Percentiles rank a stretch among this genome's conserved stretches.
These are phyloP conservation scores for Urechis unicinctus DNA, from an alignment of 2,888 invertebrate species.

Conservation along the genomic window DNA sequence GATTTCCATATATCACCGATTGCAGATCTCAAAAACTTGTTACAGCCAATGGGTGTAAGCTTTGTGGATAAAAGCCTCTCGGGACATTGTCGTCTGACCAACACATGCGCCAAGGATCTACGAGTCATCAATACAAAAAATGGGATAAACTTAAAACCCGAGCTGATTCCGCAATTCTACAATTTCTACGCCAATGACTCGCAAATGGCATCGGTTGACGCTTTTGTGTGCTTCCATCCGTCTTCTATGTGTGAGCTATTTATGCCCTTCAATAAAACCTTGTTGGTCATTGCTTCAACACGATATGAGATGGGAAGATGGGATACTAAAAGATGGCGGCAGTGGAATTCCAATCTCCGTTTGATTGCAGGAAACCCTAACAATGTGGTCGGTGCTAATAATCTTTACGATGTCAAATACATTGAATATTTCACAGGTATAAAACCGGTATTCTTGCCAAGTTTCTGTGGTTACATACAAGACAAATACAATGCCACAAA, in stretches of 20 bases:
- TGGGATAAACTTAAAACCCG: constrained; percentile 1
- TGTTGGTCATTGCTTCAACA: constrained; percentile 8
- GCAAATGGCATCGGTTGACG: constrained; percentile 4
- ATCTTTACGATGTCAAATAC: not conserved
- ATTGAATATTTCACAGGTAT: constrained; percentile 12
- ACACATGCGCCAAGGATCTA: constrained; percentile 4
- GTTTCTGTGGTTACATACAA: constrained; percentile 7
- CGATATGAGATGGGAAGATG: not conserved
- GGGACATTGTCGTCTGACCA: constrained; percentile 4
- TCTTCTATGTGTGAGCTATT: constrained; percentile 11
- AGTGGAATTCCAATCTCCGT: not conserved
- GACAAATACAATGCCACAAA: constrained; percentile 4
- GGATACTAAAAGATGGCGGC: not conserved
- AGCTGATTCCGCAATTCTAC: constrained; percentile 7
- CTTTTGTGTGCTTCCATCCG: constrained; percentile 9
- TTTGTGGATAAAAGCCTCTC: constrained; percentile 11
- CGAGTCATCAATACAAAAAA: constrained; percentile 3
- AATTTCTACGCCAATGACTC: constrained; percentile 7
- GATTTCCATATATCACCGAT: constrained; percentile 8
- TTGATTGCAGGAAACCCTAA: not conserved
- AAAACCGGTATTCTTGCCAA: not conserved
- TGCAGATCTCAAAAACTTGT: constrained; percentile 7
- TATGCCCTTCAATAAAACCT: constrained; percentile 8
- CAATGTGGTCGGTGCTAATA: not conserved
- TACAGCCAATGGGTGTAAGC: constrained; percentile 5